Evolutionary conservation across 2,113 vertebrate species (phyloP).

Genomic region (Isichthys henryi): DNA sequence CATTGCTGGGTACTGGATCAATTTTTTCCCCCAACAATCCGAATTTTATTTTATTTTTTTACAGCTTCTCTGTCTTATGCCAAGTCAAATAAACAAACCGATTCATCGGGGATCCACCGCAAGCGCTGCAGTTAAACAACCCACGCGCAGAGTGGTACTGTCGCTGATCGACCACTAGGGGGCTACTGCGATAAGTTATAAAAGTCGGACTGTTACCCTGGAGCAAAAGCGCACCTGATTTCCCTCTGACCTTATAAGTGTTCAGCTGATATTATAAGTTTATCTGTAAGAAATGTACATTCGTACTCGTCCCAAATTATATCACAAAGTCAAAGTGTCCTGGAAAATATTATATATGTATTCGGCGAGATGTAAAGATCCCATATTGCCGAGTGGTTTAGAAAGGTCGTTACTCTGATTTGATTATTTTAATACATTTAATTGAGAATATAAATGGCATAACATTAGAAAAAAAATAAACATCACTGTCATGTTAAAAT

Average conservation of each 20-base stretch:
- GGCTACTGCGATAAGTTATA: neutral
- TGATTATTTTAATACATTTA: neutral
- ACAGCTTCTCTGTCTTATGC: neutral
- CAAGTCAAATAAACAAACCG: conserved; percentile 2
- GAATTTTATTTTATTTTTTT: neutral
- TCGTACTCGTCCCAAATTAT: neutral
- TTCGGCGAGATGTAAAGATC: neutral
- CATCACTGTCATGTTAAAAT: neutral
- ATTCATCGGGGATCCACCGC: neutral
- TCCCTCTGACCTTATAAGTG: neutral
- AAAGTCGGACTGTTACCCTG: neutral
- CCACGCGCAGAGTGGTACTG: neutral
- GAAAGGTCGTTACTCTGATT: neutral
- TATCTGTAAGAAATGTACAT: neutral
- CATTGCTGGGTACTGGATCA: too few relatives aligned
- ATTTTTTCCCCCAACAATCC: neutral
- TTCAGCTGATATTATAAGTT: neutral
- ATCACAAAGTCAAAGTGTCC: neutral
- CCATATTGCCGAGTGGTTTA: neutral
- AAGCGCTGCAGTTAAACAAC: neutral
- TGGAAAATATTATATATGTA: neutral
- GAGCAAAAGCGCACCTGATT: neutral
- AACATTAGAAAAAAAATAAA: neutral
- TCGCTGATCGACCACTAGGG: neutral
- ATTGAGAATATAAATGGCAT: neutral